Conservation (phyloP, 2,113 vertebrate species). For the Rhizomys pruinosus region DNA sequence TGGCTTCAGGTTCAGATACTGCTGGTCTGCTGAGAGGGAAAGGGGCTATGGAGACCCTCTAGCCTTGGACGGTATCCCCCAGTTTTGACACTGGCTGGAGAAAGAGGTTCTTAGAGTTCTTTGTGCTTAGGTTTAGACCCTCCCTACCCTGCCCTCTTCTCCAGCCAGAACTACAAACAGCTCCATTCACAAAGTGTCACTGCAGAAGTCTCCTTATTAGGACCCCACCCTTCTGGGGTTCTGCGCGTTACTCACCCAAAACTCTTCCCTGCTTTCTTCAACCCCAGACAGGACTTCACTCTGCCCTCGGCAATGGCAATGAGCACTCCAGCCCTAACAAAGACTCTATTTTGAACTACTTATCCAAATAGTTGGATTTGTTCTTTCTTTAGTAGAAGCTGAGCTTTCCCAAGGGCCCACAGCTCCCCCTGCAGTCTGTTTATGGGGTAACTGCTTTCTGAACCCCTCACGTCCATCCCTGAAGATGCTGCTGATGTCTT, state of each 20-base stretch:
- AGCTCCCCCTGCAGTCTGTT: not conserved
- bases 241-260: not conserved
- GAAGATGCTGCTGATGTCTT: not conserved
- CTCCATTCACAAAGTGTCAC: too few relatives aligned
- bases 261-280: not conserved
- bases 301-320: not conserved
- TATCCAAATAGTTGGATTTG: not conserved
- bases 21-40: not conserved
- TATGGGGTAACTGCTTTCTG: not conserved
- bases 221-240: too few relatives aligned
- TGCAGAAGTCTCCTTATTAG: not conserved
- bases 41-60: not conserved
- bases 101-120: not conserved
- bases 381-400: not conserved
- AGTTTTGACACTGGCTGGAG: not conserved
- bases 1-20: not conserved
- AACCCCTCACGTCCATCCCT: not conserved
- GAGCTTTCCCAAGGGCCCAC: not conserved
- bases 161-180: not conserved
- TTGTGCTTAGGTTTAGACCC: not conserved
- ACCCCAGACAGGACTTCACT: not conserved
- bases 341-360: not conserved
- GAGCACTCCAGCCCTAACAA: not conserved
- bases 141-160: not conserved
- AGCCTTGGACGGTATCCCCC: not conserved